These are phyloP conservation scores for Falco berigora DNA, from an alignment of 2,797 vertebrate species.

Conservation along the genomic window DNA sequence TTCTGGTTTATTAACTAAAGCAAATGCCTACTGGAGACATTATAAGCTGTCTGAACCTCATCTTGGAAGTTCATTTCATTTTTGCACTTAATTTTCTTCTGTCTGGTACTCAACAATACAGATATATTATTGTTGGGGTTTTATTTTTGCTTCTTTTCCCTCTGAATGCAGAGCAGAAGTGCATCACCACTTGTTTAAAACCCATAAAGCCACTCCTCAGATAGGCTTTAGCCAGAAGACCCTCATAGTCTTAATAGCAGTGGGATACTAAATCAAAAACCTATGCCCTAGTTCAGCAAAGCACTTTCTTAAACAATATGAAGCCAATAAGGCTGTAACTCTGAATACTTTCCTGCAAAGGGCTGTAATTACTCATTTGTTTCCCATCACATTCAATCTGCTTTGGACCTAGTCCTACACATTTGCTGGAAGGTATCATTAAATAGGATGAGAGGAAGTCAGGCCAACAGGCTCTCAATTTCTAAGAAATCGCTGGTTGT, in stretches of 20 bases:
- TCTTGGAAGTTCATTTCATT: background rate
- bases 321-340: background rate
- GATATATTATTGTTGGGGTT: background rate
- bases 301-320: background rate
- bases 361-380: background rate
- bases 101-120: background rate
- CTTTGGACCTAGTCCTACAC: constrained; percentile 13
- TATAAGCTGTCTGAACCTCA: background rate
- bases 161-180: background rate
- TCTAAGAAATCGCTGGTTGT: background rate
- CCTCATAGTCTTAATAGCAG: background rate
- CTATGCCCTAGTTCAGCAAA: background rate
- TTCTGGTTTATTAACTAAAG: background rate
- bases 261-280: background rate
- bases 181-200: background rate
- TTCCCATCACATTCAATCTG: constrained; percentile 12
- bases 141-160: background rate
- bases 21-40: background rate
- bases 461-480: background rate
- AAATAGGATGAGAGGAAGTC: background rate
- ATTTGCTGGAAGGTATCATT: constrained; percentile 10
- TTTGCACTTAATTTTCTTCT: background rate
- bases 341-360: background rate
- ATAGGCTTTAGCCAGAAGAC: background rate
- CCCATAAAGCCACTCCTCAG: background rate